A percentile compares a stretch with the other conserved stretches of the same genome.
Conservation (phyloP, 2,888 invertebrate species). For the Drosophila pseudotakahashii region DNA sequence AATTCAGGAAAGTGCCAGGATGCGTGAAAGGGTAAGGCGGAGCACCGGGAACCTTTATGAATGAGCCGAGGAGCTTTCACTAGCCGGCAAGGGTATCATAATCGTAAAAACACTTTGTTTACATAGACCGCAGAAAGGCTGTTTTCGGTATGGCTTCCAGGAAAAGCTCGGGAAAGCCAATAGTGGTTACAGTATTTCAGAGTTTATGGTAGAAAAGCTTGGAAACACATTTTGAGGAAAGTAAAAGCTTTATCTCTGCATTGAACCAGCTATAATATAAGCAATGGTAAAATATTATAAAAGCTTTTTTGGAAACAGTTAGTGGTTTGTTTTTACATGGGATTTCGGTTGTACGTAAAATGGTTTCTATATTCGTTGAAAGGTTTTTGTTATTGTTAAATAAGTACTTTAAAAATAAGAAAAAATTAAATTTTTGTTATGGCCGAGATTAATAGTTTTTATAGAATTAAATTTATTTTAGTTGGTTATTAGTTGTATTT, state of each 20-base stretch:
- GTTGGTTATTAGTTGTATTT: too few relatives aligned
- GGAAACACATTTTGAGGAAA: background rate
- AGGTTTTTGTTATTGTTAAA: too few relatives aligned
- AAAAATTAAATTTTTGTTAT: too few relatives aligned
- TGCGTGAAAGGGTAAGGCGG: constrained; percentile 12
- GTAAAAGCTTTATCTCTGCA: constrained; percentile 17
- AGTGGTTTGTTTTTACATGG: too few relatives aligned
- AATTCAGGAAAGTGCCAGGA: constrained; percentile 42
- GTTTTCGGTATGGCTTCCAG: constrained; percentile 32
- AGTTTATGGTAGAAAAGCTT: constrained; percentile 52
- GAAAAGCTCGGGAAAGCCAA: constrained; percentile 51
- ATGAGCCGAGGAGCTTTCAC: constrained; percentile 54
- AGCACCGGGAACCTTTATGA: constrained; percentile 51
- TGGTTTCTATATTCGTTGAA: too few relatives aligned
- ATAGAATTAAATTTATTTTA: too few relatives aligned
- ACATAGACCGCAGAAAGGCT: constrained; percentile 9
- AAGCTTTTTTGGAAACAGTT: background rate
- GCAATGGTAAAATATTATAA: background rate
- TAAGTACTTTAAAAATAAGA: too few relatives aligned
- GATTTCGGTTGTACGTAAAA: too few relatives aligned
- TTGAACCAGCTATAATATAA: accelerated
- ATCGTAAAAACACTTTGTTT: constrained; percentile 37
- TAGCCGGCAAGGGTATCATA: constrained; percentile 50
- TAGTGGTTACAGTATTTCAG: constrained; percentile 48
- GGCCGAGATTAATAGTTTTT: too few relatives aligned